A percentile compares a stretch with the other conserved stretches of the same genome.
phyloP scores from a whole-genome alignment of 1,140 invertebrate species.

The Epicauta chinensis region DNA sequence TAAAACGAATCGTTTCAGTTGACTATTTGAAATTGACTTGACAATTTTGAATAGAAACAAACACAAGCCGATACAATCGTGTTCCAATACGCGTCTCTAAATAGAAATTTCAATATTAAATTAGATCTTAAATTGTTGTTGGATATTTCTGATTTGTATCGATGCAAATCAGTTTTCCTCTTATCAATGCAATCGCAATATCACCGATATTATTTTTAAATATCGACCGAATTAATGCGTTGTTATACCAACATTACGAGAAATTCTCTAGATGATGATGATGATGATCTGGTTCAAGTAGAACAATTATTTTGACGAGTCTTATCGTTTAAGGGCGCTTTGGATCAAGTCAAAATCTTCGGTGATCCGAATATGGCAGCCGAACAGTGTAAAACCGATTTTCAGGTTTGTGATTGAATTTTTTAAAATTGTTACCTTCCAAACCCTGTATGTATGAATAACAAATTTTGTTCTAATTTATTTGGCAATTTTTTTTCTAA shows the following conservation, averaged over 20 bases:
- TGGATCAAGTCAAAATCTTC: constrained; percentile 68
- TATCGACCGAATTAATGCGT: too few species aligned
- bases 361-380: constrained; percentile 59
- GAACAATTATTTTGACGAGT: too few species aligned
- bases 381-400: constrained; percentile 57
- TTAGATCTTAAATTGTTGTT: not conserved
- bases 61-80: too few species aligned
- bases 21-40: too few species aligned
- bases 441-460: not conserved
- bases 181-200: too few species aligned
- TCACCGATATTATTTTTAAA: too few species aligned
- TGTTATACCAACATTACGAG: too few species aligned
- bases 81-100: too few species aligned
- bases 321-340: constrained; percentile 55
- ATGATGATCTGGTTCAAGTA: not conserved
- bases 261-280: constrained; percentile 11
- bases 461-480: not conserved
- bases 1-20: too few species aligned
- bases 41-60: too few species aligned
- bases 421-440: not conserved
- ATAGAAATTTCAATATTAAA: too few species aligned
- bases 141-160: not conserved
- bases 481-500: not conserved
- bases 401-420: constrained; percentile 31
- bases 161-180: too few species aligned